Evolutionary conservation across 1,140 invertebrate genomes (phyloP), one percentile per base, ranked within the genome.

Genomic region (Chymomyza costata): DNA sequence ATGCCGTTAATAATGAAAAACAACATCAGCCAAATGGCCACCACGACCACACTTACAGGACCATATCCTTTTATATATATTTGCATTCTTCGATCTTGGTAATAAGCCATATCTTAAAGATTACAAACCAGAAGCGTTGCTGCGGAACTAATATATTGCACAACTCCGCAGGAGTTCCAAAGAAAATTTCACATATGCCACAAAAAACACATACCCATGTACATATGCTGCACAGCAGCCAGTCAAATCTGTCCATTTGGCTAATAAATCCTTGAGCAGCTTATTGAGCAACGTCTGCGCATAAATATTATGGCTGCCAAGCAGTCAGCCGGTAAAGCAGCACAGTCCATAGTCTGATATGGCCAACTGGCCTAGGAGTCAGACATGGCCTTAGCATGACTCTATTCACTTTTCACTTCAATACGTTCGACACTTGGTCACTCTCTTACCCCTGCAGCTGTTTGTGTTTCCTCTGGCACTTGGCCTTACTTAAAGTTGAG

Each of bases 241-340:
- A 71, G 81, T 82, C 81, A 83, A 83, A 83, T 74, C 74, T 78
- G 54, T 69, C 67, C 74, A 83, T 83, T 83, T 74, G 64, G 65
- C 81, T 81, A 83, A 83, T 83, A 83, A 83, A 83, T 83, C 82
- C 74, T 82, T 82, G 70, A 82, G 76, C 69, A 83, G 82, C 82
- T 83, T 83, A 83, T 83, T 81, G 71, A 80, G 64, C 58, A 69
- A 69, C 66, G 80, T 83, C 80, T 80, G 70, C 69, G 64, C 63
- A 83, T 83, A 83, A 82, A 83, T 78, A 74, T 74, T 68, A 60
- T 62, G 65, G 57, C 52, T 63, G 62, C 54, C 58, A 70, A 59
- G 63, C 58, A 66, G 54, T 40, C 57, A 47, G 62, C 19, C 17
- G 8, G 17, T 41, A 28, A 49, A 46, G 37, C 15, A 41, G 37